Conservation (phyloP, 2,797 vertebrate genomes). For the Falco peregrinus region DNA sequence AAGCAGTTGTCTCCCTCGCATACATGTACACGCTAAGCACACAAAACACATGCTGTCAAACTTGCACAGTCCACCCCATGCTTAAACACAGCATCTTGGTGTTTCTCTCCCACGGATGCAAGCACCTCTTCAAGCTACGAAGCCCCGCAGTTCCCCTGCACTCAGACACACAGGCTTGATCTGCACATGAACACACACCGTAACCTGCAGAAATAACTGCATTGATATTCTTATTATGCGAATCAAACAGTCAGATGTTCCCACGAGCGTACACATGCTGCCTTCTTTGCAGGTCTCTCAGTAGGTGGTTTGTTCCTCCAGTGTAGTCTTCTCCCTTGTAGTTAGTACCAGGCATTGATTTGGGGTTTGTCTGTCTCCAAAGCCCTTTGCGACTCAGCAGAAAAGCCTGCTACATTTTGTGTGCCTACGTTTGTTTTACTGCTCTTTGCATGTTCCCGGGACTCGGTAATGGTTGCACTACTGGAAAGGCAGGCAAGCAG, state of each 20-base stretch:
- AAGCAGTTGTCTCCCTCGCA: not conserved
- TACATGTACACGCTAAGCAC: not conserved
- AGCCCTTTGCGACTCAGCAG: constrained; percentile 71
- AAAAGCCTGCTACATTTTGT: constrained; percentile 23
- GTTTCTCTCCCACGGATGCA: not conserved
- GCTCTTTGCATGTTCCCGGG: constrained; percentile 67
- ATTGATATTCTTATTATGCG: not conserved
- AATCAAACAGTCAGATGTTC: not conserved
- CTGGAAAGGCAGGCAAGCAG: constrained; percentile 32
- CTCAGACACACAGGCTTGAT: not conserved
- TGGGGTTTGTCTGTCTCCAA: constrained; percentile 60
- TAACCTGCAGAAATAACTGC: not conserved
- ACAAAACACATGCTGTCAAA: not conserved
- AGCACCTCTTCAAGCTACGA: not conserved
- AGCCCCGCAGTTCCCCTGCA: not conserved
- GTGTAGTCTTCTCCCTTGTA: not conserved
- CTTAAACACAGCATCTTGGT: not conserved
- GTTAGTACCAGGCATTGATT: constrained; percentile 64
- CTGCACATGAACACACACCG: not conserved
- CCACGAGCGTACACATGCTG: not conserved
- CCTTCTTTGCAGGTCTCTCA: not conserved
- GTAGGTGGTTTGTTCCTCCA: not conserved
- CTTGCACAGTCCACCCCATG: not conserved
- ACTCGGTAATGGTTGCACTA: constrained; percentile 47
- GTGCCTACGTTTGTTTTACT: constrained; percentile 37